These are phyloP conservation scores for Cantharis lateralis DNA, from an alignment of 2,888 invertebrate species.

Conservation along the genomic window DNA sequence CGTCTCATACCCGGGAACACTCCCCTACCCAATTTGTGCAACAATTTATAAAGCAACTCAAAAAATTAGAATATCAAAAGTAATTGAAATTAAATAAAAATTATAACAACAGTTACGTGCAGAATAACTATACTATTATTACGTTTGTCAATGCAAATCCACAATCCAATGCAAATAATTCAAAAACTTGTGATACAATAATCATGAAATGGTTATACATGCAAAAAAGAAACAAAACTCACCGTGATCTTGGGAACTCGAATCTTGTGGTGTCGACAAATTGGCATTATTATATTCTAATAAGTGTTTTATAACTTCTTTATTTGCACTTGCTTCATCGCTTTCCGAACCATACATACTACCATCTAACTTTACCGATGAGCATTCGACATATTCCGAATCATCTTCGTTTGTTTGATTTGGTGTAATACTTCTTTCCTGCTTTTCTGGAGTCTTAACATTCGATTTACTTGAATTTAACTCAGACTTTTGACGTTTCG, in stretches of 20 bases:
- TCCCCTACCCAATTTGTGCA: neutral
- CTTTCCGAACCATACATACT: constrained; percentile 35
- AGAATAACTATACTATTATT: neutral
- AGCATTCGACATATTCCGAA: constrained; percentile 30
- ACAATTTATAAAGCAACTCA: neutral
- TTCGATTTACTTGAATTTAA: neutral
- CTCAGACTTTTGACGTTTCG: constrained; percentile 41
- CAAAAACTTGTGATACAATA: neutral
- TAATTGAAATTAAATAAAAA: neutral
- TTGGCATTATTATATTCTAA: constrained; percentile 17
- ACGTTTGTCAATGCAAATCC: neutral
- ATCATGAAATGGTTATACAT: constrained; percentile 4
- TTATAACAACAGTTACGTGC: neutral
- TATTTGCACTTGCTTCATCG: constrained; percentile 30
- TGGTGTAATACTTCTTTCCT: constrained; percentile 18
- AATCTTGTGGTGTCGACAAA: constrained; percentile 20
- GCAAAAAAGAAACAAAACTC: constrained; percentile 19
- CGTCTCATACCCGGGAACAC: too few relatives aligned
- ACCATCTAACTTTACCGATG: constrained; percentile 29
- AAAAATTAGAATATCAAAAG: neutral
- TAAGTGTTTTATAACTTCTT: constrained; percentile 27
- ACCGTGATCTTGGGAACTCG: constrained; percentile 38
- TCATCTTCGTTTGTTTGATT: constrained; percentile 34
- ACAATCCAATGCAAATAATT: neutral
- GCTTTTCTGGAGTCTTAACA: constrained; percentile 1